Base-by-base conservation (phyloP, 23 tunicate genomes). In the Corella eumyota region DNA sequence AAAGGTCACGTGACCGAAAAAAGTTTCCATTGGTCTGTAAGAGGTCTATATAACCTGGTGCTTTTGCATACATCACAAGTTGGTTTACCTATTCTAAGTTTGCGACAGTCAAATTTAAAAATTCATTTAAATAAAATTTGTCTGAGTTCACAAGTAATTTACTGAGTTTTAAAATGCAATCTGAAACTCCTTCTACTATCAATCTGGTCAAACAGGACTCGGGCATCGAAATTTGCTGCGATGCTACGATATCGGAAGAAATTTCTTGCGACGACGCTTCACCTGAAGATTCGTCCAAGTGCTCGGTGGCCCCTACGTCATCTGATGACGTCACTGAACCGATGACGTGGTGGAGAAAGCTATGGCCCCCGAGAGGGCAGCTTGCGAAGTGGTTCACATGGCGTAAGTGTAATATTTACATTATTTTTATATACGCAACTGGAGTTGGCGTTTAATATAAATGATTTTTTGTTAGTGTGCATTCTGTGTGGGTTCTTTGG, bases 311-410 rank as follows among this genome's bases (percentile, higher is more conserved):
- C 60, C 60, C 60, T 2, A 19, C 32, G 6, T 25, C 60, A 25
- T 1, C n/a, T 2, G 68, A 62, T 9, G 68, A 28, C 3, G 6
- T 25, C 24, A 33, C 52, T 19, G 9, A 25, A 36, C 32, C 4
- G 45, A 22, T 45, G 65, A 33, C 68, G 23, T 75, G 82, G 73
- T 66, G 58, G 34, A 62, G 34, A 45, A 58, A 15, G 17, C 25
- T 65, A 21, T 80, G 72, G 53, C 90, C 90, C 17, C 90, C 90
- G 25, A 36, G 90, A 20, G 90, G 90, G 13, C 50, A 51, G 29
- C 13, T 45, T 5, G 79, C 62, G n/a, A 80, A 80, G 51, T 80
- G 70, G 66, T 17, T 80, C 15, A 71, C 90, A 2, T 80, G 79
- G 79, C 4, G 90, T 80, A 31, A 80, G 90, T 53, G n/a, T 6